Percentiles rank a stretch among this genome's conserved stretches.
These are phyloP conservation scores for Drosophila tropicalis DNA, from an alignment of 1,140 invertebrate genomes.

Conservation along the genomic window DNA sequence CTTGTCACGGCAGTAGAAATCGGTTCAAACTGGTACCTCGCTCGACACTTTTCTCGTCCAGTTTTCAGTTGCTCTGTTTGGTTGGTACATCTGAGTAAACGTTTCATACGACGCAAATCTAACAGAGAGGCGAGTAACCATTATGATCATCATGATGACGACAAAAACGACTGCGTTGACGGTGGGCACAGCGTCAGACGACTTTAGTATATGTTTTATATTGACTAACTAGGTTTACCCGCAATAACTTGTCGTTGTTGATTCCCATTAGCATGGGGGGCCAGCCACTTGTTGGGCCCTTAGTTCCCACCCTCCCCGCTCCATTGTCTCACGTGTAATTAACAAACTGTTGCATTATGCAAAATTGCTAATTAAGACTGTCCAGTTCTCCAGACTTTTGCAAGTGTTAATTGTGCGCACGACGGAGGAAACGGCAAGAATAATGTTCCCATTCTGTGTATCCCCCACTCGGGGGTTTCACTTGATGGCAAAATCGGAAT, in stretches of 20 bases:
- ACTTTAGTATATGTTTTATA: conserved; percentile 4
- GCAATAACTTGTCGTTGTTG: conserved; percentile 2
- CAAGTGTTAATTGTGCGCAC: conserved; percentile 58
- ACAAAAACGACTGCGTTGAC: conserved; percentile 10
- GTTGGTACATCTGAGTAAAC: conserved; percentile 55
- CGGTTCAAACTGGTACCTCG: conserved; percentile 68
- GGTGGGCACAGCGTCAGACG: background rate
- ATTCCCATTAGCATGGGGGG: background rate
- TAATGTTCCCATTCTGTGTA: background rate
- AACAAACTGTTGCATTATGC: conserved; percentile 49
- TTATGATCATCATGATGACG: conserved; percentile 32
- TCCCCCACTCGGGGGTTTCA: background rate
- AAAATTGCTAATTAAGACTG: conserved; percentile 52
- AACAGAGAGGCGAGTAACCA: conserved; percentile 43
- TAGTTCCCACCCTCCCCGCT: background rate
- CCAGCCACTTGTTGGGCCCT: background rate
- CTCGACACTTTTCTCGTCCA: conserved; percentile 28
- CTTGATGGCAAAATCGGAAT: conserved; percentile 4
- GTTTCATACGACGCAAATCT: conserved; percentile 75
- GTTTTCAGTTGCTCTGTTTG: background rate
- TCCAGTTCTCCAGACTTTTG: conserved; percentile 49
- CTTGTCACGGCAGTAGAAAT: conserved; percentile 57
- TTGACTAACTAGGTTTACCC: conserved; percentile 6
- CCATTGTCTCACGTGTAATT: conserved; percentile 69
- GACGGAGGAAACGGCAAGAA: conserved; percentile 27